Evolutionary conservation across 2,113 vertebrate species (phyloP).

Genomic region (Manacus vitellinus): DNA sequence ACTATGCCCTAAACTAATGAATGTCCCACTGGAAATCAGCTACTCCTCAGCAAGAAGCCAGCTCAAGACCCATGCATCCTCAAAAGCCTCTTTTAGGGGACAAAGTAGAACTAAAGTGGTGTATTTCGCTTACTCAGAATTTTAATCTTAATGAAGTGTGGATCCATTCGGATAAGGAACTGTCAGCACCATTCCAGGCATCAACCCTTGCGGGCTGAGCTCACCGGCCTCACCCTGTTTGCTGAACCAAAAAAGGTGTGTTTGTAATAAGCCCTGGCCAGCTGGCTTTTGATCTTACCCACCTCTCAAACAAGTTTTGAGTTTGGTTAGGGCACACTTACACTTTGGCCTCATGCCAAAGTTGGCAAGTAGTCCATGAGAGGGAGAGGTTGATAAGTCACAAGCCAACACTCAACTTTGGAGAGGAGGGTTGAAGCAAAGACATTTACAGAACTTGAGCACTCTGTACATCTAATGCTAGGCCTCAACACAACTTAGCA

Average conservation of each 20-base stretch:
- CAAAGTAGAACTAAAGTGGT: neutral
- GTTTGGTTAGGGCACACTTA: neutral
- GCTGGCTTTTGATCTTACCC: neutral
- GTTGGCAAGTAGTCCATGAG: neutral
- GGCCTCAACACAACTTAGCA: neutral
- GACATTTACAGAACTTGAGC: neutral
- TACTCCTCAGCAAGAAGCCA: neutral
- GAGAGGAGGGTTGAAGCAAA: neutral
- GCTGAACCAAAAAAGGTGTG: rapidly evolving
- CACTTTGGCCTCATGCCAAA: neutral
- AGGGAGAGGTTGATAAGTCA: neutral
- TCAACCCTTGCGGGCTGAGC: neutral
- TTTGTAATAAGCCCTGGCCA: neutral
- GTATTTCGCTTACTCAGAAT: neutral
- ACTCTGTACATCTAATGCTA: neutral
- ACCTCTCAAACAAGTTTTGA: neutral
- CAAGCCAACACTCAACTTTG: neutral
- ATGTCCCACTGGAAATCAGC: neutral
- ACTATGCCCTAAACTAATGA: neutral
- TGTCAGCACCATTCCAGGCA: neutral
- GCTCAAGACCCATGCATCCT: neutral
- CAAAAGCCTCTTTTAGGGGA: neutral
- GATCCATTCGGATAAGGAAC: neutral
- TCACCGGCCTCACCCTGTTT: neutral
- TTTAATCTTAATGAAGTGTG: neutral